Evolutionary conservation across 1,140 invertebrate genomes (phyloP).

Genomic region (Brachionus koreanus): DNA sequence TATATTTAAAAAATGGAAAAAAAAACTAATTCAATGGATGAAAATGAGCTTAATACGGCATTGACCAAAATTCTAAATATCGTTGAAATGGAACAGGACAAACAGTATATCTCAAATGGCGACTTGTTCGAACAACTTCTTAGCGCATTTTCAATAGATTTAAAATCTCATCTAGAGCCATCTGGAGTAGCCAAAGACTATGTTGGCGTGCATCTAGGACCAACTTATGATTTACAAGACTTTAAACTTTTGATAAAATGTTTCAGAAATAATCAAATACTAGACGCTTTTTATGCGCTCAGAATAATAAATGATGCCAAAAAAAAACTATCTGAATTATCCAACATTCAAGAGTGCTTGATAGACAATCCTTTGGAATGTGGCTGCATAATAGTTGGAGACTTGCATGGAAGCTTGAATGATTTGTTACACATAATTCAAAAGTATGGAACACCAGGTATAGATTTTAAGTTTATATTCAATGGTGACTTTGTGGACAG

Average conservation of each 20-base stretch:
- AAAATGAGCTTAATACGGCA: neutral
- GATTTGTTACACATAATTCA: conserved; percentile 9
- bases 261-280: conserved; percentile 12
- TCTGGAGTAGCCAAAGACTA: neutral
- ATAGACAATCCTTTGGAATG: neutral
- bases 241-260: conserved; percentile 9
- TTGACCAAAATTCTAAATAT: neutral
- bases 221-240: neutral
- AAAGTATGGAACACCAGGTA: conserved; percentile 16
- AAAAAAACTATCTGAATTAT: neutral
- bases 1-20: neutral
- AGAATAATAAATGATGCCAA: conserved; percentile 4
- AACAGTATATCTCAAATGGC: neutral
- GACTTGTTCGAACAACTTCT: conserved; percentile 4
- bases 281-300: neutral
- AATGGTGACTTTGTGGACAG: conserved; percentile 38
- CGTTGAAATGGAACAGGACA: conserved; percentile 17
- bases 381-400: conserved; percentile 35
- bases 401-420: conserved; percentile 34
- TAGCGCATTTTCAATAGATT: neutral
- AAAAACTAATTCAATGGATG: neutral
- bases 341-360: conserved; percentile 18
- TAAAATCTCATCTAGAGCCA: neutral
- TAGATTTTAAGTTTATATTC: conserved; percentile 20
- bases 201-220: neutral